Conservation (phyloP, 2,113 vertebrate species). For the Melospiza georgiana region DNA sequence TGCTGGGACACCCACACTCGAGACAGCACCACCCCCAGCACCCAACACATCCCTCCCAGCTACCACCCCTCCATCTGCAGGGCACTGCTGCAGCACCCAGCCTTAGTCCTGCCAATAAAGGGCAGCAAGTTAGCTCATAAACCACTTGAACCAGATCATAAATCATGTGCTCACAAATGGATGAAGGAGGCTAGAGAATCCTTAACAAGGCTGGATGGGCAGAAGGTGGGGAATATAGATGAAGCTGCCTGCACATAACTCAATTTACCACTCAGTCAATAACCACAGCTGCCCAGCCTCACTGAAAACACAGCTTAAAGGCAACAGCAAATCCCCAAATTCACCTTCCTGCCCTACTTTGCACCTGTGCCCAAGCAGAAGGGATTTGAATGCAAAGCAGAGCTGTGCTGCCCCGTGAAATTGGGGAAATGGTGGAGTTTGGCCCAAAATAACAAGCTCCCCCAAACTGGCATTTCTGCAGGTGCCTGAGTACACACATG, state of each 20-base stretch:
- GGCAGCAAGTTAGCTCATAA: neutral
- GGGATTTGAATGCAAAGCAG: accelerated
- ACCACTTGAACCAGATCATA: neutral
- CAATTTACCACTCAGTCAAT: neutral
- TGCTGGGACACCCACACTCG: accelerated
- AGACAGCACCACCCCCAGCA: neutral
- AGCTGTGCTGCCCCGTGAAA: neutral
- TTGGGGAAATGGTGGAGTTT: neutral
- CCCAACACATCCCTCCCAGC: neutral
- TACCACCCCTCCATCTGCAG: neutral
- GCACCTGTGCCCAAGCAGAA: neutral
- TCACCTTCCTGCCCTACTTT: neutral
- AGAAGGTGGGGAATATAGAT: constrained; percentile 21
- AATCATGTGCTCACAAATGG: neutral
- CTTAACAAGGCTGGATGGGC: constrained; percentile 12
- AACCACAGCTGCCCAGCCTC: neutral
- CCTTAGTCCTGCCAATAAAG: neutral
- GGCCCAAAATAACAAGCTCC: neutral
- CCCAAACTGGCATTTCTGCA: accelerated
- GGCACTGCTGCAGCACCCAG: accelerated
- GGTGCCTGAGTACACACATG: neutral
- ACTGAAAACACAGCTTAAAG: neutral
- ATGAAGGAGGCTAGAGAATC: neutral
- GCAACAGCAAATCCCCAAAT: neutral
- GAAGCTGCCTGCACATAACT: neutral